These are phyloP conservation scores for Clunio marinus DNA, from an alignment of 2,888 invertebrate genomes.

Conservation along the genomic window DNA sequence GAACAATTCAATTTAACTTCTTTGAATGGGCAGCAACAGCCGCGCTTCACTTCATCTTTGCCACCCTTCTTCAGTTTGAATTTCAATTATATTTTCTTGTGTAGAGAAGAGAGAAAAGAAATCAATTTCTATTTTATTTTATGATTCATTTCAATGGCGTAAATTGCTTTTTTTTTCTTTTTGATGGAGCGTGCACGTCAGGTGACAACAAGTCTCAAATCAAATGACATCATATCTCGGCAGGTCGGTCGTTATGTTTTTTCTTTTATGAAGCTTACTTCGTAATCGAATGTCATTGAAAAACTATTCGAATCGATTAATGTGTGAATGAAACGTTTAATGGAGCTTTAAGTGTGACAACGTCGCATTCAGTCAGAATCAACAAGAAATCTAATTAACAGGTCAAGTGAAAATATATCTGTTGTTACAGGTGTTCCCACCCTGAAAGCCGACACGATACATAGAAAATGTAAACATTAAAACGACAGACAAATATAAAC, in stretches of 20 bases:
- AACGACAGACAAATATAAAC: neutral
- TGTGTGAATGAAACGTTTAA: neutral
- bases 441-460: too few species aligned
- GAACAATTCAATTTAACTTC: too few species aligned
- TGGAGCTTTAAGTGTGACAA: neutral
- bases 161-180: too few species aligned
- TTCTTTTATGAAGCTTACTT: neutral
- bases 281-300: neutral
- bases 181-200: slow-evolving; percentile 24
- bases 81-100: too few species aligned
- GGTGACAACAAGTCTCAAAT: slow-evolving; percentile 25
- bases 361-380: neutral
- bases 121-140: too few species aligned
- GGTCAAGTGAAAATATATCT: neutral
- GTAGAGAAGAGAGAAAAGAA: too few species aligned
- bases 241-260: neutral
- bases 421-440: neutral
- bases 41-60: too few species aligned
- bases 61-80: too few species aligned
- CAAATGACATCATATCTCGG: neutral
- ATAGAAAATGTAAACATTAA: neutral
- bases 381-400: neutral
- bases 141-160: too few species aligned
- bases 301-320: too few species aligned
- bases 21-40: too few species aligned